Conservation (phyloP, 2,797 vertebrate genomes). For the Acestrorhynchus altus region DNA sequence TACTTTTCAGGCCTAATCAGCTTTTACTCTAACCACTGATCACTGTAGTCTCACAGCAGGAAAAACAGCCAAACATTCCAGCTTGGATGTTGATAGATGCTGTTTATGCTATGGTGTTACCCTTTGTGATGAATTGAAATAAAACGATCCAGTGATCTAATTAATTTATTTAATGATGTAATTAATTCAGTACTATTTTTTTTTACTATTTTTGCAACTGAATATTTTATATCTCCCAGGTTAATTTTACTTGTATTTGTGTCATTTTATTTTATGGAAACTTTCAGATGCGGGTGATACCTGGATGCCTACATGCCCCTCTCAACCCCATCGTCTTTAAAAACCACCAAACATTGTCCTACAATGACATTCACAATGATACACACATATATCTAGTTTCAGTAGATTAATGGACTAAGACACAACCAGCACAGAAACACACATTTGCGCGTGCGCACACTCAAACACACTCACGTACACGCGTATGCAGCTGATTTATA, state of each 20-base stretch:
- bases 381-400: slow-evolving; percentile 50
- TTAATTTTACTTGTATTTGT: neutral
- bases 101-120: slow-evolving; percentile 16
- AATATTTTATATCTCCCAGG: neutral
- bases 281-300: neutral
- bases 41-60: neutral
- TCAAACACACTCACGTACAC: slow-evolving; percentile 42
- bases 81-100: slow-evolving; percentile 20
- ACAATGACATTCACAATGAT: slow-evolving; percentile 40
- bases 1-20: slow-evolving; percentile 2
- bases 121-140: slow-evolving; percentile 14
- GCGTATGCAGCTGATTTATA: slow-evolving; percentile 58
- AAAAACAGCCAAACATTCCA: neutral
- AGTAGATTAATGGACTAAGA: slow-evolving; percentile 56
- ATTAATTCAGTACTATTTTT: slow-evolving; percentile 1
- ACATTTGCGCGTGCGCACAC: slow-evolving; percentile 32
- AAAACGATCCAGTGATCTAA: slow-evolving; percentile 7
- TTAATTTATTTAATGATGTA: slow-evolving; percentile 21
- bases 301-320: neutral
- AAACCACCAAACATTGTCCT: slow-evolving; percentile 40
- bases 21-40: neutral
- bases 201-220: neutral
- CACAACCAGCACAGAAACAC: slow-evolving; percentile 43
- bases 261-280: neutral
- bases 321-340: slow-evolving; percentile 29